Percentiles rank a stretch among this genome's conserved stretches.
These are phyloP conservation scores for Morpho deidamia DNA, from an alignment of 2,888 invertebrate species.

Conservation along the genomic window DNA sequence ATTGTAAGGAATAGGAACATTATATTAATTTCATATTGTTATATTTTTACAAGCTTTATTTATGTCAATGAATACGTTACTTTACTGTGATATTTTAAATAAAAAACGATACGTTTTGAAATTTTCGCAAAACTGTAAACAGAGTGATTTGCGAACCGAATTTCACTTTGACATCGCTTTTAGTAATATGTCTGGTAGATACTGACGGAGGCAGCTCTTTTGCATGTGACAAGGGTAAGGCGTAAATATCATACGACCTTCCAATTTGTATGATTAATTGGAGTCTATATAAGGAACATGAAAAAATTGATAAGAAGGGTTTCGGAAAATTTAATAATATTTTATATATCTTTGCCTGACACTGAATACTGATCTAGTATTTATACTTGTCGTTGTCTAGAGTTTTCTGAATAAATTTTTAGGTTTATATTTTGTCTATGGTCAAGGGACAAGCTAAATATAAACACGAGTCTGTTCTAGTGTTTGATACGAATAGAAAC, in stretches of 20 bases:
- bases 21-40: background rate
- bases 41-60: too few species aligned
- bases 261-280: conserved; percentile 24
- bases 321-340: background rate
- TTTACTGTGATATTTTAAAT: background rate
- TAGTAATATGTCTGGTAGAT: conserved; percentile 20
- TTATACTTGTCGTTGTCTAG: too few species aligned
- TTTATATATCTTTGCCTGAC: background rate
- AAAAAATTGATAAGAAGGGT: conserved; percentile 1
- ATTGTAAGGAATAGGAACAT: background rate
- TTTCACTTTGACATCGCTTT: conserved; percentile 14
- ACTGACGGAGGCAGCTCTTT: conserved; percentile 20
- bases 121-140: conserved; percentile 9
- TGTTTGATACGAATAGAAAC: too few species aligned
- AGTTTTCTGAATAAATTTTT: too few species aligned
- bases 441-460: too few species aligned
- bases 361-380: too few species aligned
- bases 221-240: conserved; percentile 22
- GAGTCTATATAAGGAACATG: conserved; percentile 3
- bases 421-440: too few species aligned
- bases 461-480: too few species aligned
- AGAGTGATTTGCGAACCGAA: conserved; percentile 19
- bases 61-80: too few species aligned
- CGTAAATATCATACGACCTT: conserved; percentile 20
- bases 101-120: conserved; percentile 8